phyloP scores from a whole-genome alignment of 2,797 vertebrate species.

The Pteronotus mesoamericanus region DNA sequence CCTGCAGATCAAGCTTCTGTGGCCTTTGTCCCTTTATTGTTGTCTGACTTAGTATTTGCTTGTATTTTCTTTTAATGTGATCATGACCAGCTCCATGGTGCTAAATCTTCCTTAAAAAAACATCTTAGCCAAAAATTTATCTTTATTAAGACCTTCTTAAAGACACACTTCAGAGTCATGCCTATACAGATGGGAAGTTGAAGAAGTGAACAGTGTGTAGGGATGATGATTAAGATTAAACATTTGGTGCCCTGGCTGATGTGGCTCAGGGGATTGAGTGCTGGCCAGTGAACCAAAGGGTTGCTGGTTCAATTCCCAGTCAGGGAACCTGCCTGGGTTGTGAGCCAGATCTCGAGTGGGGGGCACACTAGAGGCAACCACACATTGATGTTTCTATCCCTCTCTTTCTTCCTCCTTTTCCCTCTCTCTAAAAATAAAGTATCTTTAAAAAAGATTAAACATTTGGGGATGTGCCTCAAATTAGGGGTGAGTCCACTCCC shows the following conservation, averaged over 20 bases:
- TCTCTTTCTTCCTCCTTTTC: too few species aligned
- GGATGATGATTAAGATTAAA: neutral
- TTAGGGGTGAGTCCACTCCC: neutral
- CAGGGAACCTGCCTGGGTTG: too few species aligned
- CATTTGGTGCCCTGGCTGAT: too few species aligned
- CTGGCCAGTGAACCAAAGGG: too few species aligned
- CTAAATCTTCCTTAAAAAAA: neutral
- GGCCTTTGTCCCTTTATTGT: neutral
- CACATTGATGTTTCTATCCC: too few species aligned
- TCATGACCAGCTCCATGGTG: neutral
- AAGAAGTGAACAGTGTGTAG: neutral
- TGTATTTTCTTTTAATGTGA: neutral
- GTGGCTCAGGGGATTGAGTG: too few species aligned
- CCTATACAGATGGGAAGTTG: neutral
- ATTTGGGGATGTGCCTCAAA: neutral
- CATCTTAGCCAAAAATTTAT: neutral
- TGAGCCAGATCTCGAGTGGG: too few species aligned
- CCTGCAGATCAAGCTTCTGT: neutral
- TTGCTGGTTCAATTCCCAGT: too few species aligned
- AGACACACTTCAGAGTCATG: neutral
- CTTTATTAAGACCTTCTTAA: neutral
- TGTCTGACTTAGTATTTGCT: neutral
- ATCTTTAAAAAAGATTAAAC: neutral
- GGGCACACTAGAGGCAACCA: too few species aligned
- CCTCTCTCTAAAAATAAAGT: too few species aligned